These are phyloP conservation scores for Eriosoma lanigerum DNA, from an alignment of 1,140 invertebrate species.

Conservation along the genomic window DNA sequence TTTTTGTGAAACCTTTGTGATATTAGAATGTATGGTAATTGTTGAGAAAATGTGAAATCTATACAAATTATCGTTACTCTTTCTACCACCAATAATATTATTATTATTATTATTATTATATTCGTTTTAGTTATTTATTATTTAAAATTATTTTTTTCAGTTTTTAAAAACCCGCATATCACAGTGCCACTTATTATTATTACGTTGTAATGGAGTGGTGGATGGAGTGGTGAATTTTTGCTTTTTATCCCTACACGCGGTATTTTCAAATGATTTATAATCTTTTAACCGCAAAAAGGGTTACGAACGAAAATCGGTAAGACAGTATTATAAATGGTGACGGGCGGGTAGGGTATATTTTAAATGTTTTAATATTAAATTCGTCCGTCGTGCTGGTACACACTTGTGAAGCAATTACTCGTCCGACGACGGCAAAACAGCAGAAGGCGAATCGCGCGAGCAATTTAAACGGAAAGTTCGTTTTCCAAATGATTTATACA, in stretches of 20 bases:
- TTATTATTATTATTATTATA: too few relatives aligned
- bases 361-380: slow-evolving; percentile 48
- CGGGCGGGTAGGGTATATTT: neutral
- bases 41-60: too few relatives aligned
- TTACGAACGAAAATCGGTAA: slow-evolving; percentile 3
- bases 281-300: slow-evolving; percentile 18
- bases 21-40: too few relatives aligned
- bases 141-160: too few relatives aligned
- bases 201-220: neutral
- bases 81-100: too few relatives aligned
- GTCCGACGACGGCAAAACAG: slow-evolving; percentile 1
- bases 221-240: neutral
- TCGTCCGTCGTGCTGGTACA: slow-evolving; percentile 22
- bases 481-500: slow-evolving; percentile 44
- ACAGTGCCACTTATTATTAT: neutral
- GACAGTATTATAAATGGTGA: neutral
- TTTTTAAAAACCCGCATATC: too few relatives aligned
- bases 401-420: slow-evolving; percentile 43
- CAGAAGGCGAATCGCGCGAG: slow-evolving; percentile 22
- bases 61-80: too few relatives aligned
- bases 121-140: too few relatives aligned
- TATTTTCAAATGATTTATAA: slow-evolving; percentile 10
- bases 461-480: slow-evolving; percentile 47
- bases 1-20: too few relatives aligned
- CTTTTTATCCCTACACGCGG: neutral